Evolutionary conservation across 2,113 vertebrate species (phyloP), one percentile per base, ranked within the genome.

Genomic region (Pipa parva): DNA sequence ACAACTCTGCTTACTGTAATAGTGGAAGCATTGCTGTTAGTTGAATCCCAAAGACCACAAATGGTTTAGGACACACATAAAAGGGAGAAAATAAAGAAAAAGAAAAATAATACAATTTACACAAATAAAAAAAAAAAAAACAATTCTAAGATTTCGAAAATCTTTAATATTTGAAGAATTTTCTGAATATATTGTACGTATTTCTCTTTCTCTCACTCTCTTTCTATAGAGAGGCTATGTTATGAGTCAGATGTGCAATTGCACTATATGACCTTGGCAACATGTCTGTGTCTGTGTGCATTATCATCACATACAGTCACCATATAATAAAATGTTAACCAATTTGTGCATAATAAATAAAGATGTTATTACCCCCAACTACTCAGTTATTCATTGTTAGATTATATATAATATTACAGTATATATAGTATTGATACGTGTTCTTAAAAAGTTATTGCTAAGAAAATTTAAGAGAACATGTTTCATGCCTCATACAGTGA

Each of bases 11-110:
- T 76, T 76, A 75, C 26, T 12, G 24, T 54, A 46, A 65, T 52
- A 27, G 27, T 33, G 55, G 37, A 67, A 80, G 77, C 80, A 82
- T 85, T 88, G 81, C 83, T 81, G 76, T 48, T 63, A 84, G 78
- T 79, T 81, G 82, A 84, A 82, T 83, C 80, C 80, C 72, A 78
- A 58, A 76, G 81, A 79, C 81, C 77, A 77, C 79, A 84, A 81
- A 84, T 78, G 84, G 79, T 78, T 83, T 85, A 82, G 82, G 83
- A 85, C 80, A n/a, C n/a, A n/a, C n/a, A n/a, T 87, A 86, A 77
- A 85, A 85, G 85, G 84, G 77, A 45, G 78, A 72, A 76, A 54
- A 55, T 10, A 84, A 82, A 78, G 85, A 87, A 85, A 81, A 88
- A 83, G 79, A 6, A 60, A 74, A 63, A 80, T 84, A 83, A 72